Conservation (phyloP, 2,797 vertebrate genomes). For the Acanthornis magna region DNA sequence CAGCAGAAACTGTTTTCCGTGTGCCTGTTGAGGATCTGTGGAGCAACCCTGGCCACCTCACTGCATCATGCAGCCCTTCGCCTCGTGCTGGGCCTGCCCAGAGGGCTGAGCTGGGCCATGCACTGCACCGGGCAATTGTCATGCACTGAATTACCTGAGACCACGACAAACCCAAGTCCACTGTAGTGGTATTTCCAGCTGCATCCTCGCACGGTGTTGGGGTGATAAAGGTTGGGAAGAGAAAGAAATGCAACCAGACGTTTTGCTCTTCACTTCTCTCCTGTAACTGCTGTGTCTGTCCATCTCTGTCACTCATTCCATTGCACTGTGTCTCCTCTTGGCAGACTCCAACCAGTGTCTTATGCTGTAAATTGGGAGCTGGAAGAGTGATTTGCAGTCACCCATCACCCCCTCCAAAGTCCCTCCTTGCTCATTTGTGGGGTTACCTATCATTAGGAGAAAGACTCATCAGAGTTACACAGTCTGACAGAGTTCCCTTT, state of each 20-base stretch:
- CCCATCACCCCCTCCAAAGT: neutral
- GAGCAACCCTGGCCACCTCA: neutral
- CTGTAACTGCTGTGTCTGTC: neutral
- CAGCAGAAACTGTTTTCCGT: neutral
- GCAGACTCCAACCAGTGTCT: neutral
- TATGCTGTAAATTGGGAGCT: neutral
- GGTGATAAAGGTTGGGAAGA: neutral
- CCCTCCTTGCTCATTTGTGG: neutral
- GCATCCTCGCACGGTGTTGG: rapidly evolving
- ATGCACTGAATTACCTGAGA: neutral
- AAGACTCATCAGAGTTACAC: neutral
- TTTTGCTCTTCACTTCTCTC: neutral
- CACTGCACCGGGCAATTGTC: neutral
- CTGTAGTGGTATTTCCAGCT: neutral
- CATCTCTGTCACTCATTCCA: neutral
- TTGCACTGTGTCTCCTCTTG: neutral
- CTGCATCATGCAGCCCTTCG: neutral
- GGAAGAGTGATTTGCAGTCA: neutral
- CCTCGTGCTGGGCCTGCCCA: rapidly evolving
- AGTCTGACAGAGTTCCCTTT: neutral
- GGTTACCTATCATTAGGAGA: neutral
- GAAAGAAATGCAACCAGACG: neutral
- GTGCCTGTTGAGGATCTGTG: neutral
- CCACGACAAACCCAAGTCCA: neutral
- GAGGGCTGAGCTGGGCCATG: neutral